Percentiles rank a stretch among this genome's conserved stretches.
phyloP scores from a whole-genome alignment of 2,797 vertebrate species.

The Chelon auratus region DNA sequence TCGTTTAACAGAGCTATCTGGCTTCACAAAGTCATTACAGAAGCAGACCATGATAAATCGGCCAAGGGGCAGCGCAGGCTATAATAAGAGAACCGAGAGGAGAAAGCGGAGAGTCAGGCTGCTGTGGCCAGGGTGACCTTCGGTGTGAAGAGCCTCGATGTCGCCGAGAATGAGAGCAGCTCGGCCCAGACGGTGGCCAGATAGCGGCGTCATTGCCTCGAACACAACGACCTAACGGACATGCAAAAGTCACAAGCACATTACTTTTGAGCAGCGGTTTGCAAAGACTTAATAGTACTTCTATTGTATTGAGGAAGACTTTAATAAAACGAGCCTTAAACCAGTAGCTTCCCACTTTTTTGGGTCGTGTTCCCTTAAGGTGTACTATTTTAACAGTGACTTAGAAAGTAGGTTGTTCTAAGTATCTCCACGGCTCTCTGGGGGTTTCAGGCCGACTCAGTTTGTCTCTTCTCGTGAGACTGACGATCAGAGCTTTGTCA shows the following conservation, averaged over 20 bases:
- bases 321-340: neutral
- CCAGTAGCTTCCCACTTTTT: neutral
- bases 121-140: slow-evolving; percentile 73
- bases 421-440: neutral
- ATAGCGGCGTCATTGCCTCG: neutral
- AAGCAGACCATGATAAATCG: slow-evolving; percentile 62
- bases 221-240: neutral
- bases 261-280: neutral
- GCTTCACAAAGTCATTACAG: slow-evolving; percentile 64
- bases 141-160: slow-evolving; percentile 48
- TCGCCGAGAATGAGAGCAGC: slow-evolving; percentile 49
- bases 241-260: neutral
- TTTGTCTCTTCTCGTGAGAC: neutral
- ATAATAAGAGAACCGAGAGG: slow-evolving; percentile 61
- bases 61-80: slow-evolving; percentile 52
- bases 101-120: slow-evolving; percentile 40
- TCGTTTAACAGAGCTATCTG: slow-evolving; percentile 36
- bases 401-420: neutral
- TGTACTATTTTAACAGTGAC: neutral
- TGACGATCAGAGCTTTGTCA: neutral
- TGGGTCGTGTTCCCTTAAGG: neutral
- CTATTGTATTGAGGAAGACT: neutral
- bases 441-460: neutral
- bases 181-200: neutral
- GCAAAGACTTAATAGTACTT: neutral